phyloP scores from a whole-genome alignment of 37 sponge, comb jelly and placozoan genomes.

The Agelas oroides region DNA sequence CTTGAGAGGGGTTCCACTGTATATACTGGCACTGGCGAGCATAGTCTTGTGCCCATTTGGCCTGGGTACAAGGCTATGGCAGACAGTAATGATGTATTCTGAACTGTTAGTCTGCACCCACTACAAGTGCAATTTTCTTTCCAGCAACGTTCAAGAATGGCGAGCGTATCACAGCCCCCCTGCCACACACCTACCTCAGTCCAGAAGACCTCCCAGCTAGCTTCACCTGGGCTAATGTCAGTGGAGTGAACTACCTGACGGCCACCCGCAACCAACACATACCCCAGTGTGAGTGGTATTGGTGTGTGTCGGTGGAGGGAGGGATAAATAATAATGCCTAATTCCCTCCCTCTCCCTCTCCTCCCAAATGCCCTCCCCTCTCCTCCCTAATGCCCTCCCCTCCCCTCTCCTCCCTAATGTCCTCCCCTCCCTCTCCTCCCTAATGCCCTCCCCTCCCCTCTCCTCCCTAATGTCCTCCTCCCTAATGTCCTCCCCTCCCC shows the following conservation, averaged over 20 bases:
- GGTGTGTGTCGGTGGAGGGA: not conserved
- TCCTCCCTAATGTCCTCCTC: not conserved
- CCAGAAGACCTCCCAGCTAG: slow-evolving; percentile 62
- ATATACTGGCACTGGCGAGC: too few species aligned
- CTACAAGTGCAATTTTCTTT: too few species aligned
- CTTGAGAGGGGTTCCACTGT: too few species aligned
- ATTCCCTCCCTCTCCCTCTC: not conserved
- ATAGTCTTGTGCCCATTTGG: too few species aligned
- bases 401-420: too few species aligned
- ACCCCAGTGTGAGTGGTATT: slow-evolving; percentile 70
- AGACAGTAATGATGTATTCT: too few species aligned
- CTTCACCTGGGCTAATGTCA: slow-evolving; percentile 75
- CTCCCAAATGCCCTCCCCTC: not conserved
- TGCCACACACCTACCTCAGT: slow-evolving; percentile 72
- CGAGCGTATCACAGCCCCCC: slow-evolving; percentile 59
- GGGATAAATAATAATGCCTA: too few species aligned
- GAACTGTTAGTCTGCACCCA: too few species aligned
- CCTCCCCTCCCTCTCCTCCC: too few species aligned
- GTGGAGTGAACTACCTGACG: slow-evolving; percentile 87
- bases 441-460: too few species aligned
- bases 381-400: not conserved
- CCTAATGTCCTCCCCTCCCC: not conserved
- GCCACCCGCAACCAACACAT: slow-evolving; percentile 84
- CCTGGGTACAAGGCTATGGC: too few species aligned
- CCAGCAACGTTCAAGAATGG: slow-evolving; percentile 70